Evolutionary conservation across 1,140 invertebrate genomes (phyloP).

Genomic region (Lucilia cuprina): DNA sequence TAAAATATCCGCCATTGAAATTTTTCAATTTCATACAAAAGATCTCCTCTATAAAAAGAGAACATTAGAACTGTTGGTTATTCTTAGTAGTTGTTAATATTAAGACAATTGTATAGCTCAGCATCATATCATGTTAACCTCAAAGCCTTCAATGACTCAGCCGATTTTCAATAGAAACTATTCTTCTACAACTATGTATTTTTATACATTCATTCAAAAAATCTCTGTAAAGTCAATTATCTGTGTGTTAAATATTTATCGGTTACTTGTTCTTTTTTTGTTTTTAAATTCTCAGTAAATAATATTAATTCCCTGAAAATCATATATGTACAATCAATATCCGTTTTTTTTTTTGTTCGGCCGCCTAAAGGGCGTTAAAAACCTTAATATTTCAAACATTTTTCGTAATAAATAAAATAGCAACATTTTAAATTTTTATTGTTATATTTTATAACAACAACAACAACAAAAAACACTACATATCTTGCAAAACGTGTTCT

Average conservation of each 20-base stretch:
- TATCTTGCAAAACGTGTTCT: not conserved
- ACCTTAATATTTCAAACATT: not conserved
- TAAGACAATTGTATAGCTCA: not conserved
- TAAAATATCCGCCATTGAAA: not conserved
- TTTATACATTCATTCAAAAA: not conserved
- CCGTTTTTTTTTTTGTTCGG: not conserved
- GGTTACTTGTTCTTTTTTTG: not conserved
- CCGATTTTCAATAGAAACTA: not conserved
- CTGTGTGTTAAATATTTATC: not conserved
- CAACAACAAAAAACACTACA: not conserved
- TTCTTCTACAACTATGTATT: not conserved
- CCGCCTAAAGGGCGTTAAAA: not conserved
- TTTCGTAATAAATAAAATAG: too few relatives aligned
- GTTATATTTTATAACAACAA: not conserved
- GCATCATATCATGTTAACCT: not conserved
- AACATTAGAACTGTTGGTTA: not conserved
- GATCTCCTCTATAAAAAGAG: too few relatives aligned
- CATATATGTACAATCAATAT: not conserved
- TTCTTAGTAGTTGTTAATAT: not conserved
- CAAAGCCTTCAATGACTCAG: not conserved
- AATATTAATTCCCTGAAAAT: not conserved
- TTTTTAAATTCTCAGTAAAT: not conserved
- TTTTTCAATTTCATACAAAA: too few relatives aligned
- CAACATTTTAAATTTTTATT: too few relatives aligned
- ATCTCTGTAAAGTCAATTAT: conserved; percentile 23